Evolutionary conservation across 1,140 invertebrate genomes (phyloP).

Genomic region (Eciton burchellii): DNA sequence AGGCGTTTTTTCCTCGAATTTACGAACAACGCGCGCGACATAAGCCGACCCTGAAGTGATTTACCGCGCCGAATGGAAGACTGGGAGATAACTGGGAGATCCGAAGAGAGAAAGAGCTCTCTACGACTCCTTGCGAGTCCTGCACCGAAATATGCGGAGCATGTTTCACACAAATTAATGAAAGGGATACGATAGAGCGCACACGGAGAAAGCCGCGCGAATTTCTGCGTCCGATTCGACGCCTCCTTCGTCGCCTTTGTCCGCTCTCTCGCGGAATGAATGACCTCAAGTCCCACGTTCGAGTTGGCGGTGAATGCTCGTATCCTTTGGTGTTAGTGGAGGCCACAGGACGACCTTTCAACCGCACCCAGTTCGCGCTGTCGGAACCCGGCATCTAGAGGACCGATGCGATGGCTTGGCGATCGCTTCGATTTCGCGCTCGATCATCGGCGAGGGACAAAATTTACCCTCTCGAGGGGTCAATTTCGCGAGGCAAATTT

Average conservation of each 20-base stretch:
- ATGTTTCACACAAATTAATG: too few species aligned
- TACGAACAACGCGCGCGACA: too few species aligned
- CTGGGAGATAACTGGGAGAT: background rate
- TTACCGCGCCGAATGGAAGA: too few species aligned
- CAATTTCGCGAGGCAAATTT: too few species aligned
- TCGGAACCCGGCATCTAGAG: slow-evolving; percentile 6
- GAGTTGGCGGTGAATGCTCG: slow-evolving; percentile 52
- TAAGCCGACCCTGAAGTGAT: too few species aligned
- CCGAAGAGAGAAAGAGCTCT: too few species aligned
- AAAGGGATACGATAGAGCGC: too few species aligned
- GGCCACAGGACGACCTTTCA: slow-evolving; percentile 66
- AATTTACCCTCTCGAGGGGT: too few species aligned
- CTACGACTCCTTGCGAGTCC: too few species aligned
- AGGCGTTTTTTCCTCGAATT: too few species aligned
- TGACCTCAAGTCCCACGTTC: slow-evolving; percentile 46
- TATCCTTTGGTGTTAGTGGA: slow-evolving; percentile 59
- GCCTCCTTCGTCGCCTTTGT: background rate
- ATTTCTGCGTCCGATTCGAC: background rate
- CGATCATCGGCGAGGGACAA: background rate
- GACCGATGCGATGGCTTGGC: slow-evolving; percentile 1
- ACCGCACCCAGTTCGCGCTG: slow-evolving; percentile 55
- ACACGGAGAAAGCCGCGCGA: background rate
- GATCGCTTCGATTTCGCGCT: background rate
- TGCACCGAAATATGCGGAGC: background rate
- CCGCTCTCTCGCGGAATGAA: slow-evolving; percentile 49